Percentiles rank a stretch among this genome's conserved stretches.
phyloP scores from a whole-genome alignment of 1,140 invertebrate genomes.

The Brachionus plicatilis region DNA sequence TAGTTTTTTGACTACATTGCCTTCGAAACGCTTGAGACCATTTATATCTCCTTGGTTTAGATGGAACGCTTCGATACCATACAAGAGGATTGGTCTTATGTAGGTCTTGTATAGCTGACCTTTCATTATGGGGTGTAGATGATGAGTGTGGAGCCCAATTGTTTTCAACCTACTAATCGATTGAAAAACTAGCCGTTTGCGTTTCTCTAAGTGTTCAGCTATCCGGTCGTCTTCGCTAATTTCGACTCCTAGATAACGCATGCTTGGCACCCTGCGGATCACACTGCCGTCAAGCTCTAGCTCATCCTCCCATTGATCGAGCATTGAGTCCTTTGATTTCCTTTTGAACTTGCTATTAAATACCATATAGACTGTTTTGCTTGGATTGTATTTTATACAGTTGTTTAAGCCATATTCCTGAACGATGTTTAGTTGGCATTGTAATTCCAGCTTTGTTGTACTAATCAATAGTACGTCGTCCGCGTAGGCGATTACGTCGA shows the following conservation, averaged over 20 bases:
- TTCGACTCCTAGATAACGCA: not conserved
- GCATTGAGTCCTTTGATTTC: too few relatives aligned
- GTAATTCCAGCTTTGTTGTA: not conserved
- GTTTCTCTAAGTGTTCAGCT: not conserved
- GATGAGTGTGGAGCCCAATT: not conserved
- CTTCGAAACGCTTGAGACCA: not conserved
- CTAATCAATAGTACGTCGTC: not conserved
- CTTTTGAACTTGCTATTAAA: not conserved
- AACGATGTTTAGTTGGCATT: not conserved
- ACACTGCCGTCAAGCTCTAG: not conserved
- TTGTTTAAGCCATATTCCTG: not conserved
- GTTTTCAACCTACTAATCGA: not conserved
- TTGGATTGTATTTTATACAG: not conserved
- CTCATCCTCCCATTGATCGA: too few relatives aligned
- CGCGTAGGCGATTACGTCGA: not conserved
- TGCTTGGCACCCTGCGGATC: not conserved
- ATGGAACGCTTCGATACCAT: not conserved
- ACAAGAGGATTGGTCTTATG: not conserved
- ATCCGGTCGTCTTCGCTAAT: not conserved
- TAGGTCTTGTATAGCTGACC: not conserved
- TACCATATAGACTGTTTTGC: not conserved
- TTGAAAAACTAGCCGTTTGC: not conserved
- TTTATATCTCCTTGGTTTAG: not conserved
- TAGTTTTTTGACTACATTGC: not conserved
- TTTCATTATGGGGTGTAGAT: not conserved